Base-by-base conservation (phyloP, 2,888 invertebrate genomes). In the Disparrhopalites patrizii region DNA sequence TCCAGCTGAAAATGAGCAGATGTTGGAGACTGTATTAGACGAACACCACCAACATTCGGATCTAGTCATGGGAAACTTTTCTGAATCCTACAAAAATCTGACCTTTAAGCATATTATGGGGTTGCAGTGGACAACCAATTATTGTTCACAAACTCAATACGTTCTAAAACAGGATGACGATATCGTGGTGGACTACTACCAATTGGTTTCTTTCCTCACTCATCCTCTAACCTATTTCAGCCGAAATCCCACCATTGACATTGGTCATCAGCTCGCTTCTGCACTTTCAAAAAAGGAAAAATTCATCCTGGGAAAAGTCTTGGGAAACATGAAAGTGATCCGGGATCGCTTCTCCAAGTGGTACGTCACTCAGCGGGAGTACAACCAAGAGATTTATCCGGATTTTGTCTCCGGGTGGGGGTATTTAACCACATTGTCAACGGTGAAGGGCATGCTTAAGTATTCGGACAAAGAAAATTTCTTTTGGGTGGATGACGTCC, bases 401-500 rank as follows among this genome's bases (percentile, higher is more conserved):
- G 79, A 85, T 20, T 92, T 90, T 77, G 79, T 91, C 8, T 91
- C 91, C 4, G 92, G 92, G 1, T 92, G 91, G 91, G 83, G 90
- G 75, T 93, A 93, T 73, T 81, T 90, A 1, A 88, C 89, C 2
- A 89, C 87, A 64, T 84, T 86, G 0, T 80, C 83, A 69, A 83
- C 86, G 1, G 87, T 87, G 0, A 77, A 77, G 20, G 80, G 80
- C 23, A 77, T 94, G 57, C 81, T 85, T 25, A n/a, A 5, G 7
- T 43, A 10, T 4, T 43, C 43, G 15, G 77, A 81, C 25, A 15
- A 3, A 13, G 40, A 23, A 18, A 38, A 57, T 25, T 89, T 87
- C 75, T 93, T 95, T 80, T 95, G 94, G 93, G 92, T 95, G 67
- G 94, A 95, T 77, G 94, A 95, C 78, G 87, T 90, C 51, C 89